Percentiles rank a stretch among this genome's conserved stretches.
Evolutionary conservation across 2,797 vertebrate genomes (phyloP).

Genomic region (Urophycis tenuis): DNA sequence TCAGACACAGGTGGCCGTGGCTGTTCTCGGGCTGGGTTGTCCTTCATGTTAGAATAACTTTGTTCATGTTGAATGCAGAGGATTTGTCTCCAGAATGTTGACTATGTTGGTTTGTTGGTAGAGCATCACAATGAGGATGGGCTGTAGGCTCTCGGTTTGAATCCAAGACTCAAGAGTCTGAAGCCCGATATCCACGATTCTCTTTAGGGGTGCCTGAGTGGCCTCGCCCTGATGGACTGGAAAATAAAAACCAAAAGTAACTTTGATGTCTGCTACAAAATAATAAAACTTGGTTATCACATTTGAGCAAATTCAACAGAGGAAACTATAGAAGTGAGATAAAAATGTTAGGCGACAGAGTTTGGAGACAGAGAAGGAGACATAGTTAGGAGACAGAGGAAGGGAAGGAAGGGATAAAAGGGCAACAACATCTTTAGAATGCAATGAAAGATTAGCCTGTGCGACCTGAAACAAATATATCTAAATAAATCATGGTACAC

Average conservation of each 20-base stretch:
- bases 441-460: constrained; percentile 50
- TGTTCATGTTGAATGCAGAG: not conserved
- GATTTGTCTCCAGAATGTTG: not conserved
- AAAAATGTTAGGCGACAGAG: constrained; percentile 4
- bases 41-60: not conserved
- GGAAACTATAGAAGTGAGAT: not conserved
- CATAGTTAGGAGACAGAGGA: not conserved
- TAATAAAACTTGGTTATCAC: not conserved
- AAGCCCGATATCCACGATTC: not conserved
- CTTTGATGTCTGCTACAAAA: not conserved
- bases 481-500: constrained; percentile 81
- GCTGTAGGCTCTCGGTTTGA: not conserved
- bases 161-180: not conserved
- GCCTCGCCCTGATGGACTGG: not conserved
- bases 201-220: not conserved
- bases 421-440: constrained; percentile 33
- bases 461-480: constrained; percentile 64
- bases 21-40: no score
- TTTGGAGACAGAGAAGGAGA: not conserved
- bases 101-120: no score
- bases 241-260: not conserved
- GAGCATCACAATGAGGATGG: not conserved
- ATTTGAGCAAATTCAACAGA: not conserved
- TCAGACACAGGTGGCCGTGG: no score
- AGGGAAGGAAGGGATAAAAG: not conserved